Percentiles rank a stretch among this genome's conserved stretches.
These are phyloP conservation scores for Calcarius lapponicus DNA, from an alignment of 2,797 vertebrate genomes.

Conservation along the genomic window DNA sequence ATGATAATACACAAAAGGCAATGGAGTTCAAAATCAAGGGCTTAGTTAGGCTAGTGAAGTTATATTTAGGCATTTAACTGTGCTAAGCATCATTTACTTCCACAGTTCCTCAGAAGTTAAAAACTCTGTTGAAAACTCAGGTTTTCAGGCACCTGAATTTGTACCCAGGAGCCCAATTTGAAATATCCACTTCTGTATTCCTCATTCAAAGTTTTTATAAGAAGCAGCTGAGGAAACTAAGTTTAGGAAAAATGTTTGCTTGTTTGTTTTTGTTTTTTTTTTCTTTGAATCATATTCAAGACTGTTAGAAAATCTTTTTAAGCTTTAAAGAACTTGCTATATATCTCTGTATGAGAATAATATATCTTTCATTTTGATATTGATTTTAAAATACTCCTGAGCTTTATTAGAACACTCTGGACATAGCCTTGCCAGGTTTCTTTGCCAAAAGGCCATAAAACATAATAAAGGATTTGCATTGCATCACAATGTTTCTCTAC, in stretches of 20 bases:
- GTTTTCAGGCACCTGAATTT: background rate
- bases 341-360: conserved; percentile 56
- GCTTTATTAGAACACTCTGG: conserved; percentile 58
- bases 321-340: conserved; percentile 30
- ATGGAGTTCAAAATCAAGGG: background rate
- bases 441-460: conserved; percentile 69
- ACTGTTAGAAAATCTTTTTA: conserved; percentile 67
- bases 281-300: conserved; percentile 10
- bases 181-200: background rate
- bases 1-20: background rate
- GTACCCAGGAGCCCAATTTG: background rate
- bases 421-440: conserved; percentile 46
- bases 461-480: conserved; percentile 45
- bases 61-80: background rate
- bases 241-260: background rate
- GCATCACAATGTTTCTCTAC: conserved; percentile 26
- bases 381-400: conserved; percentile 76
- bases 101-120: background rate
- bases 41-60: background rate
- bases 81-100: background rate
- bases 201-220: conserved; percentile 28
- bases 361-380: conserved; percentile 57
- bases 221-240: conserved; percentile 36
- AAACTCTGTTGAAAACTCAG: background rate
- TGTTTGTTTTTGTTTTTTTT: background rate